Evolutionary conservation across 2,797 vertebrate genomes (phyloP), one percentile per base, ranked within the genome.

Genomic region (Staurois parvus): DNA sequence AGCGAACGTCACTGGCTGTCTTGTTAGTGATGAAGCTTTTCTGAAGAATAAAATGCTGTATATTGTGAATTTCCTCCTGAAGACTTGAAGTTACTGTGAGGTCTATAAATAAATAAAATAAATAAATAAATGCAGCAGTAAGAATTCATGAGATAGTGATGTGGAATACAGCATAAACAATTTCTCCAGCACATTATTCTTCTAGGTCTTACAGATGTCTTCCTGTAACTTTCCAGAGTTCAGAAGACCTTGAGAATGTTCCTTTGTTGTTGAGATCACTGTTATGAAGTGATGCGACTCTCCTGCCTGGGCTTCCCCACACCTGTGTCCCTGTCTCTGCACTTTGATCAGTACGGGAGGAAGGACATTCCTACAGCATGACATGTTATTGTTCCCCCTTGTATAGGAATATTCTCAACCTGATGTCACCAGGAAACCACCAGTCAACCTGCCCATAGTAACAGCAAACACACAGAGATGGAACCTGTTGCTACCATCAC

Each of bases 361-460:
- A 82, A 76, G 79, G 79, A 86, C 85, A 86, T 86, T 86, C 79
- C 85, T 77, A 15, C 21, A 40, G 10, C 40, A 81, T 82, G 56
- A 70, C 26, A 42, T 77, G 13, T 12, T 29, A 64, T 81, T 86
- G 62, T 70, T 76, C 21, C 64, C 69, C 40, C 28, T 74, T n/a
- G 34, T 8, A 37, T 29, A 76, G 28, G 11, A 77, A 86, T 76
- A 17, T 48, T 77, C 79, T 37, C 8, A 3, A 11, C 59, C 34
- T 82, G 79, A 82, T 76, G 72, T 82, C 66, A 86, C 29, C 28
- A 17, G 29, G 66, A n/a, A 29, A 76, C 42, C n/a, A 29, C 42
- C 21, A 24, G 37, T 30, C 8, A 17, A 37, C 37, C 37, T 37
- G 37, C 10, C n/a, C n/a, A 6, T 37, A 37, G 37, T 37, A 37